Base-by-base conservation (phyloP, 2,888 invertebrate genomes). In the Eulithis testata region DNA sequence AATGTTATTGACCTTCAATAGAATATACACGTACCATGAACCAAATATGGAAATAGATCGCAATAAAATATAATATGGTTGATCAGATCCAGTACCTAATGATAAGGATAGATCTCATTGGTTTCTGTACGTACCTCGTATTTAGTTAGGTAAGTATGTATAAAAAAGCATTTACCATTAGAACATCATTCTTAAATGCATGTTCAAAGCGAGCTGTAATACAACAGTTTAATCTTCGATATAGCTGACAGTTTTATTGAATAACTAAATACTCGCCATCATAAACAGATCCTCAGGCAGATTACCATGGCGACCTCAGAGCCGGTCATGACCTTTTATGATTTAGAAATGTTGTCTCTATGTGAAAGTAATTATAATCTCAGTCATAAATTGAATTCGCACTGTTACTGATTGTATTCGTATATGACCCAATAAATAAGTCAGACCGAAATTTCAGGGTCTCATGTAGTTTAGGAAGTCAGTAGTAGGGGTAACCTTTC, bases 261-360 rank as follows among this genome's bases (percentile, higher is more conserved):
- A 86, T 87, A 87, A 82, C 44, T 40, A 58, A 37, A 21, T 57
- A 57, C 57, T 14, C 14, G 36, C 52, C 79, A 82, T 83, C 84
- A 75, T 84, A 86, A 86, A 85, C 74, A 81, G 80, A 73, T 82
- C 80, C 81, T 70, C 75, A 63, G 78, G 79, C 77, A 70, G 82
- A 85, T 83, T 81, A 82, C 80, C 79, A 78, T 71, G 76, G 74
- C 74, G 69, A 78, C 73, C 53, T 55, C 56, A 40, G 40, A 75
- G 78, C 82, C 76, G 81, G 76, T 73, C 66, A 72, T 84, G 85
- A 87, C 86, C 86, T 76, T 74, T 73, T 68, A 76, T 83, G 83
- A 85, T 85, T 85, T 83, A 86, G 78, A 80, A 84, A 80, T 85
- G 85, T 85, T 83, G 83, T 85, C 81, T 82, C 79, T 83, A 76